Evolutionary conservation across 2,888 invertebrate genomes (phyloP).

Genomic region (Acronicta alni): DNA sequence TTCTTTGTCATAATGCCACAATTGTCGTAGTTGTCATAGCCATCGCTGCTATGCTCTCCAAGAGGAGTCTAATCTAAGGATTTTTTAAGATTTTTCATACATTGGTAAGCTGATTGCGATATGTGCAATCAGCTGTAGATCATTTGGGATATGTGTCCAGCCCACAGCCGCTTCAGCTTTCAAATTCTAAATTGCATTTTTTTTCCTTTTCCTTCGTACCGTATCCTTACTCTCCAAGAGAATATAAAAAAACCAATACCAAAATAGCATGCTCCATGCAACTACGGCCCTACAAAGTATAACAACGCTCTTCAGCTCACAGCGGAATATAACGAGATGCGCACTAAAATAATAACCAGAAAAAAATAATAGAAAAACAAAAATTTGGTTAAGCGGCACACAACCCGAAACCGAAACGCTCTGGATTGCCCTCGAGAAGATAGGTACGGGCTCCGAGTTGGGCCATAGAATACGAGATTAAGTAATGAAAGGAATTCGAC

Average conservation of each 20-base stretch:
- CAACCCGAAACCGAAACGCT: conserved; percentile 82
- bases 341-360: conserved; percentile 80
- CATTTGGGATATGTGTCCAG: too few species aligned
- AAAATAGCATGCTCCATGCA: conserved; percentile 61
- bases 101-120: too few species aligned
- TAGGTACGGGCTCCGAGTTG: conserved; percentile 68
- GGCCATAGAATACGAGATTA: conserved; percentile 64
- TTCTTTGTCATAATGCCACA: too few species aligned
- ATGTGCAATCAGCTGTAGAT: too few species aligned
- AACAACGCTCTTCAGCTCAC: conserved; percentile 67
- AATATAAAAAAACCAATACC: conserved; percentile 20
- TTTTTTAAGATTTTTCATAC: too few species aligned
- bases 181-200: too few species aligned
- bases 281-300: conserved; percentile 59
- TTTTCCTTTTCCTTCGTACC: conserved; percentile 3
- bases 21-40: too few species aligned
- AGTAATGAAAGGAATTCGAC: background rate
- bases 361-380: conserved; percentile 68
- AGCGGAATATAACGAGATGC: conserved; percentile 69
- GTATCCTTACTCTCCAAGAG: background rate
- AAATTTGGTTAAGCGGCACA: conserved; percentile 83
- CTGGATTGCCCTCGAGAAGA: conserved; percentile 84
- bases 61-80: too few species aligned
- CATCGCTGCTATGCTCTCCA: too few species aligned
- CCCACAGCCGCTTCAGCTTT: too few species aligned